A percentile compares a stretch with the other conserved stretches of the same genome.
phyloP scores from a whole-genome alignment of 2,113 vertebrate species.

The Macheiramphus alcinus region DNA sequence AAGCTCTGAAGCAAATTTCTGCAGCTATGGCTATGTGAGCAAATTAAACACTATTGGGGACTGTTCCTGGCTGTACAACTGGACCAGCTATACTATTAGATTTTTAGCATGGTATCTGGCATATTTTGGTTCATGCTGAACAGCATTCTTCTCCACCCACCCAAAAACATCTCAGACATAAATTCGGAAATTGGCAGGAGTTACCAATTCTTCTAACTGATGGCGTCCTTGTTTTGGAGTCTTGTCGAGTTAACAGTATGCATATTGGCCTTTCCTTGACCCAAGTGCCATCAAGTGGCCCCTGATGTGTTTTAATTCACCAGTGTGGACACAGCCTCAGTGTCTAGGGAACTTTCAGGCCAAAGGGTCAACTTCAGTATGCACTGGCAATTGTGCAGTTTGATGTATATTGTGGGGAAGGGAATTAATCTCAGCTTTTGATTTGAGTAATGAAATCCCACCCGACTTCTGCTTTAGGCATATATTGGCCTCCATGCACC shows the following conservation, averaged over 20 bases:
- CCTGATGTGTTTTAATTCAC: neutral
- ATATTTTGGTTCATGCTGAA: neutral
- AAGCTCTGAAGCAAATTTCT: neutral
- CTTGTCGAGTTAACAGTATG: fast-evolving
- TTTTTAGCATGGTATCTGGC: neutral
- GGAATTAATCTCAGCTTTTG: neutral
- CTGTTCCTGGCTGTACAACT: neutral
- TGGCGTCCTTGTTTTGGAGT: neutral
- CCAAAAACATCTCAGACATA: neutral
- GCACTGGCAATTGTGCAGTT: neutral
- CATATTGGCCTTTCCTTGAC: neutral
- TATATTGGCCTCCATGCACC: neutral
- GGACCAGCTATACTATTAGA: neutral
- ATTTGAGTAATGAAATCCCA: neutral
- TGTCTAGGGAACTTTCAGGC: neutral
- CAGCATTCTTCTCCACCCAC: neutral
- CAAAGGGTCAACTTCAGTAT: neutral
- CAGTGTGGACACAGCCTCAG: neutral
- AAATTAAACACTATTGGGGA: neutral
- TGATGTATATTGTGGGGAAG: neutral
- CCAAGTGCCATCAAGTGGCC: neutral
- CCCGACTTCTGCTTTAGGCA: neutral
- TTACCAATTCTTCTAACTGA: neutral
- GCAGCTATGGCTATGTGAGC: neutral
- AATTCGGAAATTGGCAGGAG: neutral